A percentile compares a stretch with the other conserved stretches of the same genome.
Evolutionary conservation across 2,113 vertebrate species (phyloP).

Genomic region (Thryonomys swinderianus): DNA sequence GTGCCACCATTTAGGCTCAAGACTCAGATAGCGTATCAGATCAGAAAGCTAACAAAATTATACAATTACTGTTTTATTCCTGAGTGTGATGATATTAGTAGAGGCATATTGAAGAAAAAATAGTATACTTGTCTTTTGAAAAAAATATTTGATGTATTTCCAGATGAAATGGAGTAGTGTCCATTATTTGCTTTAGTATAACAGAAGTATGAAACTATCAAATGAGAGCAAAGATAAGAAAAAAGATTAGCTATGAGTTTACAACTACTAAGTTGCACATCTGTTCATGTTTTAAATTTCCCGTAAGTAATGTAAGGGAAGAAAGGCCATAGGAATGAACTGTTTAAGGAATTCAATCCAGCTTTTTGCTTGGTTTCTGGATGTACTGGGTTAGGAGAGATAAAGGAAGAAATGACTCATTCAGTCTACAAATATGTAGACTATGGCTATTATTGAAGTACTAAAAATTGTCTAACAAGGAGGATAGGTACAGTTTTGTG

Average conservation of each 20-base stretch:
- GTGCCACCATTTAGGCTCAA: not conserved
- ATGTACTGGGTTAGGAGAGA: not conserved
- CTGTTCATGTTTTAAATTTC: not conserved
- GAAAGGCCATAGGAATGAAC: not conserved
- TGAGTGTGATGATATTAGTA: not conserved
- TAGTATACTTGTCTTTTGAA: not conserved
- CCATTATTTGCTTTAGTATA: not conserved
- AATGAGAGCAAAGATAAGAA: not conserved
- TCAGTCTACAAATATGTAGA: not conserved
- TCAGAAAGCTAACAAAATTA: not conserved
- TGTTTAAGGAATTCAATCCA: not conserved
- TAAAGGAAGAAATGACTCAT: slow-evolving; percentile 20
- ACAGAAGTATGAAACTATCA: not conserved
- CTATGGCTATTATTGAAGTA: not conserved
- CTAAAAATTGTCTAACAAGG: not conserved
- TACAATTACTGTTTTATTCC: not conserved
- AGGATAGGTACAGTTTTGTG: not conserved
- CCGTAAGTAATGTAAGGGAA: not conserved
- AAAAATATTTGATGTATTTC: not conserved
- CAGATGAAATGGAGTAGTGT: not conserved
- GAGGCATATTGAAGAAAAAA: not conserved
- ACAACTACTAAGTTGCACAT: not conserved
- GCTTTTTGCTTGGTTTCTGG: not conserved
- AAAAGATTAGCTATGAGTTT: not conserved
- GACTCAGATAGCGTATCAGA: not conserved